Percentiles rank a stretch among this genome's conserved stretches.
Evolutionary conservation across 2,113 vertebrate genomes (phyloP).

Genomic region (Cottus gobio): DNA sequence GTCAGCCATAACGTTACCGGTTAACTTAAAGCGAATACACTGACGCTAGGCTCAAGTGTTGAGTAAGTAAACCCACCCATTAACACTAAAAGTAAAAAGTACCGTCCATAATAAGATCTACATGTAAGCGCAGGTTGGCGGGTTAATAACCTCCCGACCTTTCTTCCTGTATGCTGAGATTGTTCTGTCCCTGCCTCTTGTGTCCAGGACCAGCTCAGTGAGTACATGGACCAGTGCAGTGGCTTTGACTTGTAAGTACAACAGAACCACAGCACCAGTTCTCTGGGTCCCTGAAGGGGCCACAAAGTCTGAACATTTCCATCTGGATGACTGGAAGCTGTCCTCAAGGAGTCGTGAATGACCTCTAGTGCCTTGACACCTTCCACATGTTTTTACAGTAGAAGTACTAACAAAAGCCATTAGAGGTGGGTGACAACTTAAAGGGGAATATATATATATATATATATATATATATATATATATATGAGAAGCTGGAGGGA

Average conservation of each 20-base stretch:
- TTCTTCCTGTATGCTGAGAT: neutral
- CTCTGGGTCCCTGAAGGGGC: neutral
- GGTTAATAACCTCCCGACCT: neutral
- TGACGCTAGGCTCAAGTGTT: neutral
- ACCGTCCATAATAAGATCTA: neutral
- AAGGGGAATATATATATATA: too few species aligned
- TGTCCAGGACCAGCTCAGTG: constrained; percentile 89
- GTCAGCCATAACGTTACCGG: neutral
- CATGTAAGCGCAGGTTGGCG: neutral
- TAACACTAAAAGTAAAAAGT: neutral
- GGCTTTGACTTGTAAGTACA: constrained; percentile 95
- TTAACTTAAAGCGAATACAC: neutral
- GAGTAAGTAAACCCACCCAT: too few species aligned
- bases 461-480: too few species aligned
- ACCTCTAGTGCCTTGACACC: neutral
- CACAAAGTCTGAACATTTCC: neutral
- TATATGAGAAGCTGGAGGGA: too few species aligned
- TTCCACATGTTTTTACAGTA: neutral
- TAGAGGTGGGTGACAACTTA: neutral
- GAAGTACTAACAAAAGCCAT: neutral
- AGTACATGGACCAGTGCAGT: constrained; percentile 97
- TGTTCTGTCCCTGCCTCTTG: constrained; percentile 22
- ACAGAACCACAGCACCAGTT: neutral
- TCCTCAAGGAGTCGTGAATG: neutral
- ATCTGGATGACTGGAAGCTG: neutral